Evolutionary conservation across 2,113 vertebrate species (phyloP), one percentile per base, ranked within the genome.

Genomic region (human (Homo sapiens)): DNA sequence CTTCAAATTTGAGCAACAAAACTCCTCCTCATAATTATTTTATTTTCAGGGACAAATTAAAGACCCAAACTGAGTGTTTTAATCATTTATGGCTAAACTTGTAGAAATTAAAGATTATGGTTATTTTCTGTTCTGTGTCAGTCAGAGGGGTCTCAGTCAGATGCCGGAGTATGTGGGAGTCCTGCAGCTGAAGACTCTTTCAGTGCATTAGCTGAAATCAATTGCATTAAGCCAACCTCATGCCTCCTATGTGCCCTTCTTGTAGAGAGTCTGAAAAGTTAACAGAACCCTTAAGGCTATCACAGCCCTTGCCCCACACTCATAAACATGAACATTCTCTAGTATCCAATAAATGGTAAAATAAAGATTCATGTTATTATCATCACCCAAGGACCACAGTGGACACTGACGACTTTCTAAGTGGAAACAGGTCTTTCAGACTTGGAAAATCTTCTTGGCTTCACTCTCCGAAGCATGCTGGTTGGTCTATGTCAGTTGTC

Each of bases 11-110:
- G n/a, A 68, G 59, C 89, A 79, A n/a, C 50, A 72, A 66, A 83
- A 89, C 18, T 40, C 22, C 8, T 87, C 45, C 11, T 90, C 12
- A n/a, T 85, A 64, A 14, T 84, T 80, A 84, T 59, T 82, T 8
- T 68, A 86, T 61, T 84, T 97, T 87, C 14, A 57, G 32, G 22
- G 50, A 90, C 52, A 94, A 92, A 89, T 35, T 55, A 30, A 94
- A 61, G 61, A 35, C n/a, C 12, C 8, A 55, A 50, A 88, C 48
- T 20, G 70, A 90, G 66, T 78, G 4, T 17, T 61, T 72, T 78
- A 59, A 35, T 91, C 75, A 72, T 83, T 90, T 87, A 48, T 22
- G 43, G 61, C 80, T 80, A 81, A n/a, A 38, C 6, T 52, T 76
- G 25, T 40, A 81, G 48, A 89, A 50, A 3, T 82, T 18, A 86